Evolutionary conservation across 2,888 invertebrate species (phyloP).

Genomic region (Auanema freiburgensis): DNA sequence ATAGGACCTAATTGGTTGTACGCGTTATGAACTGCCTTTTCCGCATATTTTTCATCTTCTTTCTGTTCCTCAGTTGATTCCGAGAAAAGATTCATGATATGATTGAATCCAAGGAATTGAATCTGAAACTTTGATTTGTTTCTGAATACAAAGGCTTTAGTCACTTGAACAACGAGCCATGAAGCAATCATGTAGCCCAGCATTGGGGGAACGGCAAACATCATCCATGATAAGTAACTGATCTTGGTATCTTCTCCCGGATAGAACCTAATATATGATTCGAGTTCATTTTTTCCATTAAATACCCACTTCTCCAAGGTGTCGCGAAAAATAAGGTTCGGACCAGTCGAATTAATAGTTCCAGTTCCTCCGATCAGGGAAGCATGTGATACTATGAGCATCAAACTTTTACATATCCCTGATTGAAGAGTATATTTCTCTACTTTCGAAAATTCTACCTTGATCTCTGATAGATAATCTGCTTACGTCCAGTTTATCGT

Average conservation of each 20-base stretch:
- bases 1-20: conserved; percentile 47
- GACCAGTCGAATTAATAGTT: conserved; percentile 53
- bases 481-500: conserved; percentile 23
- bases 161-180: conserved; percentile 47
- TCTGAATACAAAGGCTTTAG: neutral
- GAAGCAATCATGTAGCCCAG: conserved; percentile 50
- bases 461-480: conserved; percentile 27
- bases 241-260: conserved; percentile 43
- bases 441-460: conserved; percentile 14
- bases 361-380: conserved; percentile 52
- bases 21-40: conserved; percentile 32
- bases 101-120: conserved; percentile 42
- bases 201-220: conserved; percentile 51
- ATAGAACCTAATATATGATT: conserved; percentile 19
- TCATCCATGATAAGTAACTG: conserved; percentile 51
- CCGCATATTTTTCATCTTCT: conserved; percentile 32
- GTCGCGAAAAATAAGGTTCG: conserved; percentile 46
- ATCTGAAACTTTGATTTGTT: conserved; percentile 18
- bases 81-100: conserved; percentile 35
- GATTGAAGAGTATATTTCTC: neutral
- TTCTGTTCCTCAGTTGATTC: conserved; percentile 35
- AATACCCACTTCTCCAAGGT: conserved; percentile 29
- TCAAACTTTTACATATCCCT: conserved; percentile 49
- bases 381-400: conserved; percentile 51
- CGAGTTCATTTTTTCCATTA: neutral